A percentile compares a stretch with the other conserved stretches of the same genome.
These are phyloP conservation scores for Manis pentadactyla DNA, from an alignment of 2,797 vertebrate species.

Conservation along the genomic window DNA sequence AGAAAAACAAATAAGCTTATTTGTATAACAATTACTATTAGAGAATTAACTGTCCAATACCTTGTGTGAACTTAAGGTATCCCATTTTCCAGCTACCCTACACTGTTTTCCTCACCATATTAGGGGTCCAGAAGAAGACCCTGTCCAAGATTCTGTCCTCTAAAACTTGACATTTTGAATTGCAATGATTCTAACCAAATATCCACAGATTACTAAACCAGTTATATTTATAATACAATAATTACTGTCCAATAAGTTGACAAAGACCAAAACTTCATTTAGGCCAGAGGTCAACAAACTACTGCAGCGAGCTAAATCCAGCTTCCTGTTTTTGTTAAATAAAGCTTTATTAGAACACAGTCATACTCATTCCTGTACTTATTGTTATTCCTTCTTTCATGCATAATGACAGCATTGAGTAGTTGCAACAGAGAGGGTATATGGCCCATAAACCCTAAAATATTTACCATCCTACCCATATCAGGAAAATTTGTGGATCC, in stretches of 20 bases:
- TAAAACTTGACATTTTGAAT: conserved; percentile 11
- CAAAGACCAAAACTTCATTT: background rate
- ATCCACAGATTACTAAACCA: background rate
- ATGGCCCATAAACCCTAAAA: background rate
- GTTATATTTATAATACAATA: background rate
- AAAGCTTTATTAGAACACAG: background rate
- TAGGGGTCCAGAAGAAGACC: background rate
- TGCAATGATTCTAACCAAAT: background rate
- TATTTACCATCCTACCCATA: background rate
- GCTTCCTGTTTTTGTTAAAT: background rate
- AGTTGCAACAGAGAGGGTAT: background rate
- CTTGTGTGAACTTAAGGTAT: background rate
- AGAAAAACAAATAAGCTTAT: background rate
- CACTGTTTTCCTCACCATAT: background rate
- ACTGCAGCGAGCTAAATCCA: background rate
- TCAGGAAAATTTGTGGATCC: background rate
- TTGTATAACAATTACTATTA: background rate
- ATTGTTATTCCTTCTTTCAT: background rate
- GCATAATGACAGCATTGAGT: background rate
- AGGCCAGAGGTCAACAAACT: background rate
- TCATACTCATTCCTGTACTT: background rate
- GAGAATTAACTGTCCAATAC: background rate
- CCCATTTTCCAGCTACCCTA: background rate
- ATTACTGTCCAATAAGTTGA: background rate
- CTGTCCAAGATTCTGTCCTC: background rate